Percentiles rank a stretch among this genome's conserved stretches.
Evolutionary conservation across 2,797 vertebrate genomes (phyloP).

Genomic region (Tenualosa thibaudeaui): DNA sequence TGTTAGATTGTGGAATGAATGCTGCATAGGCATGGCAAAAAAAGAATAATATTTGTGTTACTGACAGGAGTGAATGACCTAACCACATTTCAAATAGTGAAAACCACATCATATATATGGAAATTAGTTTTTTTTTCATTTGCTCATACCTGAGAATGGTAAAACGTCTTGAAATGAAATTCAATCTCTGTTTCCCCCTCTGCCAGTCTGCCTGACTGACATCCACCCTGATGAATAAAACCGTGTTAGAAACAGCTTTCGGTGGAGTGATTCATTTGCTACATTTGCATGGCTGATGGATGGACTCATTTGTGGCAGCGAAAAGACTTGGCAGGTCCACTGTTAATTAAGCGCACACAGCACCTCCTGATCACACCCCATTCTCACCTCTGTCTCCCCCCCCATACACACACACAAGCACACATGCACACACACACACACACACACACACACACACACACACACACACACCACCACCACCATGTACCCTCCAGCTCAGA

Average conservation of each 20-base stretch:
- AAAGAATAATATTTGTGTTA: neutral
- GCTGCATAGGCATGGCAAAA: conserved; percentile 2
- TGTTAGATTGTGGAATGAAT: neutral
- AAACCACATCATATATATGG: conserved; percentile 22
- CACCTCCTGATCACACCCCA: conserved; percentile 49
- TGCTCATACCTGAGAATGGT: conserved; percentile 2
- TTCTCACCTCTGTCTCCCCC: conserved; percentile 25
- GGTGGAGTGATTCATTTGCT: conserved; percentile 47
- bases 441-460: neutral
- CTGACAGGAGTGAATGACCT: neutral
- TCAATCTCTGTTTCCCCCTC: neutral
- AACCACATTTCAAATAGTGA: conserved; percentile 6
- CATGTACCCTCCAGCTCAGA: neutral
- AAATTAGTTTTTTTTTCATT: neutral
- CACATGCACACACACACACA: neutral
- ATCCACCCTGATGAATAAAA: conserved; percentile 33
- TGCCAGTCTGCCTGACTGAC: neutral
- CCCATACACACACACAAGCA: neutral
- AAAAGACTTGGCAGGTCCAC: conserved; percentile 31
- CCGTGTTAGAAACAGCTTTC: conserved; percentile 30
- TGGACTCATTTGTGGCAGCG: conserved; percentile 33
- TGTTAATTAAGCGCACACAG: conserved; percentile 57
- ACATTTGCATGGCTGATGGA: conserved; percentile 46
- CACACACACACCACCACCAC: neutral
- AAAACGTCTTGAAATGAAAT: conserved; percentile 24